Conservation (phyloP, 2,797 vertebrate species). For the Cryptoblepharus egeriae region DNA sequence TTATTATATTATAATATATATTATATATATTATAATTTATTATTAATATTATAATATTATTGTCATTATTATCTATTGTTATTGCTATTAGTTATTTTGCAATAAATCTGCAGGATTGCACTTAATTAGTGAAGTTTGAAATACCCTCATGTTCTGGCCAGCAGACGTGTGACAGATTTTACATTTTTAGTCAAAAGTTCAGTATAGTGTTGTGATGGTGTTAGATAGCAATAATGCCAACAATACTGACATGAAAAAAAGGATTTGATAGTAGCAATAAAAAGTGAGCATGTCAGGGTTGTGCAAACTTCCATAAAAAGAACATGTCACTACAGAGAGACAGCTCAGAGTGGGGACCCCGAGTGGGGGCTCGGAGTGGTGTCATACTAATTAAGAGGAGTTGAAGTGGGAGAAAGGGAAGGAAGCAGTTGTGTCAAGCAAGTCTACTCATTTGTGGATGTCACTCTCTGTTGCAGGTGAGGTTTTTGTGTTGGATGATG, state of each 20-base stretch:
- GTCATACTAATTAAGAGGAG: not conserved
- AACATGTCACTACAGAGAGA: too few relatives aligned
- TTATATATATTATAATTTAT: too few relatives aligned
- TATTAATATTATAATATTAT: too few relatives aligned
- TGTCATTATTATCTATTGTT: too few relatives aligned
- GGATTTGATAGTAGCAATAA: not conserved
- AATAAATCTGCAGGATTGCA: not conserved
- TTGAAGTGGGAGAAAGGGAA: not conserved
- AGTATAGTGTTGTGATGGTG: not conserved
- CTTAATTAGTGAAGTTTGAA: not conserved
- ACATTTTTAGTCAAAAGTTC: not conserved
- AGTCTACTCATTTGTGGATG: not conserved
- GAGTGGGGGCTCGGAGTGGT: too few relatives aligned
- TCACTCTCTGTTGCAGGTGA: conserved; percentile 80
- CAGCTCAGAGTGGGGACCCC: too few relatives aligned
- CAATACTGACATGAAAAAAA: too few relatives aligned
- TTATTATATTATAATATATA: too few relatives aligned
- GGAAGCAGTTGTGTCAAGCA: not conserved
- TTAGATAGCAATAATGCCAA: not conserved
- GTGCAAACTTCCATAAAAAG: too few relatives aligned
- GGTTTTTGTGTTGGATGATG: conserved; percentile 95
- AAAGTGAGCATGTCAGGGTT: too few relatives aligned
- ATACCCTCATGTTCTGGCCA: accelerated
- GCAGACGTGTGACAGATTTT: accelerated
- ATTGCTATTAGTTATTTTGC: too few relatives aligned